phyloP scores from a whole-genome alignment of 2,797 vertebrate species.

The Platalea minor region DNA sequence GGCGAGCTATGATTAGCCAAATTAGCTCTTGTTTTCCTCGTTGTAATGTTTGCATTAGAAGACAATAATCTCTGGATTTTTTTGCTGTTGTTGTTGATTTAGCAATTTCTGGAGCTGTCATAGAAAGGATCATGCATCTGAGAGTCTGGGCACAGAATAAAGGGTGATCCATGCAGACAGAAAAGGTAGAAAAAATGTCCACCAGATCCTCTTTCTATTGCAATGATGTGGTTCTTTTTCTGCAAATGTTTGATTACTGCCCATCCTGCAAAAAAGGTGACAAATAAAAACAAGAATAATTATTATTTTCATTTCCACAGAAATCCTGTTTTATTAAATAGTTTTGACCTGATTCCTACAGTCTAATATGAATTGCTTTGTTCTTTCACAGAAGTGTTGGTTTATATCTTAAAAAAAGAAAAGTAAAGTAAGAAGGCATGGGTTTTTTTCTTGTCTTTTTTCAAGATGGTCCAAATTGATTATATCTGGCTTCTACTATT shows the following conservation, averaged over 20 bases:
- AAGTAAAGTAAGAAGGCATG: neutral
- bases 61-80: neutral
- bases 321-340: neutral
- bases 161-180: neutral
- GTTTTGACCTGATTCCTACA: neutral
- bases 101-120: neutral
- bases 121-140: neutral
- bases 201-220: neutral
- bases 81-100: neutral
- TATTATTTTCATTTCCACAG: neutral
- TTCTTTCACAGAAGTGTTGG: neutral
- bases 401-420: neutral
- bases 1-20: neutral
- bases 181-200: neutral
- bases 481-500: neutral
- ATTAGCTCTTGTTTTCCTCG: neutral
- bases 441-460: neutral
- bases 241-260: neutral
- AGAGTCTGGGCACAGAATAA: neutral
- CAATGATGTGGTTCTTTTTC: neutral
- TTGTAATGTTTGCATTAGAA: neutral
- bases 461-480: neutral
- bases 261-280: neutral
- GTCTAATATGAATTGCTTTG: neutral
- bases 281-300: neutral